Conservation (phyloP, 2,797 vertebrate genomes). For the Anabacerthia variegaticeps region DNA sequence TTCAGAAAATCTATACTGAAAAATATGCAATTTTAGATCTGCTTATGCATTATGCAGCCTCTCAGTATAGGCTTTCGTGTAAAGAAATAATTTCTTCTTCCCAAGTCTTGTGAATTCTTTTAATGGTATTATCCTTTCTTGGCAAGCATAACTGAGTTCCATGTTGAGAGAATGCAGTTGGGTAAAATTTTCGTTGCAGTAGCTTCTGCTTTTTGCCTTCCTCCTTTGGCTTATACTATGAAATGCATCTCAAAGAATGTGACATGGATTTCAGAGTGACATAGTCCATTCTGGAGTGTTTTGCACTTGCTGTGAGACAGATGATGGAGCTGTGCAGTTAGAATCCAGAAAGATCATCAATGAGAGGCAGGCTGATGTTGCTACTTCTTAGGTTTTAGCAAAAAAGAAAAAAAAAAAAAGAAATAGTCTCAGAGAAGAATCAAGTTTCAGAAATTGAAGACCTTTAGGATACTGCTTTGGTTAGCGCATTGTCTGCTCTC, state of each 20-base stretch:
- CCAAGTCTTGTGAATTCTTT: not conserved
- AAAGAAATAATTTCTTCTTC: not conserved
- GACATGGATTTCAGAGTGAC: not conserved
- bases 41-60: not conserved
- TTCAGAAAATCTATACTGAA: not conserved
- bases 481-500: rapidly evolving
- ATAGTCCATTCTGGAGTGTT: not conserved
- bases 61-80: not conserved
- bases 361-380: not conserved
- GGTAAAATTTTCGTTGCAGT: not conserved
- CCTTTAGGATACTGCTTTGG: not conserved
- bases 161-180: not conserved
- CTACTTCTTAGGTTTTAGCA: not conserved
- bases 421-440: not conserved
- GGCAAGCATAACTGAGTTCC: not conserved
- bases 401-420: not conserved
- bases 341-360: not conserved
- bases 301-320: not conserved
- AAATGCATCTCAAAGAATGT: not conserved
- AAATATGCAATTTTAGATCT: not conserved
- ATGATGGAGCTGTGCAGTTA: not conserved
- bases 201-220: not conserved
- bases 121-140: not conserved
- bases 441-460: not conserved
- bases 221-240: not conserved